A percentile compares a stretch with the other conserved stretches of the same genome.
Evolutionary conservation across 2,888 invertebrate species (phyloP).

Genomic region (Nomada hirtipes): DNA sequence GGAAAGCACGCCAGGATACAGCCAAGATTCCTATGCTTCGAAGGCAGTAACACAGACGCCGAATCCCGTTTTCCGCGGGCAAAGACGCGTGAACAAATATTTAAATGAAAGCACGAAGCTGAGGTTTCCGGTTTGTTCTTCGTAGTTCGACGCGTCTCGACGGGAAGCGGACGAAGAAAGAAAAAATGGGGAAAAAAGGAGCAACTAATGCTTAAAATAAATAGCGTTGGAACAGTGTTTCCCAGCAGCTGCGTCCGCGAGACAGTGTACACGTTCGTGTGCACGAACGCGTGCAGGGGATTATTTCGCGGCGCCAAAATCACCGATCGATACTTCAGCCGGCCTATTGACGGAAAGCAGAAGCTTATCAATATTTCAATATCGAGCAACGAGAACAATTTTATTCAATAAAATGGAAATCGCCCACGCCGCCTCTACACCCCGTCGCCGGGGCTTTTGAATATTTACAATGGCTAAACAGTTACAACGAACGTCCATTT

Average conservation of each 20-base stretch:
- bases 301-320: constrained; percentile 36
- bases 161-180: neutral
- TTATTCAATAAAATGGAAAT: constrained; percentile 63
- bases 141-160: constrained; percentile 29
- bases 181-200: neutral
- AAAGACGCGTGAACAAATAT: constrained; percentile 76
- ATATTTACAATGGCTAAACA: constrained; percentile 56
- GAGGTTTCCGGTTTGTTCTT: constrained; percentile 42
- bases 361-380: constrained; percentile 62
- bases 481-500: constrained; percentile 46
- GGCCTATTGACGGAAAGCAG: constrained; percentile 51
- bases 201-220: constrained; percentile 33
- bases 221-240: neutral
- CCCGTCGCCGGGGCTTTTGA: constrained; percentile 36
- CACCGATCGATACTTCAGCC: constrained; percentile 27
- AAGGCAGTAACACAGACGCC: constrained; percentile 39
- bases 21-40: constrained; percentile 27
- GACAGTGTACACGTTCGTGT: neutral
- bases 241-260: neutral
- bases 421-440: neutral
- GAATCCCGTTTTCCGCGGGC: constrained; percentile 53
- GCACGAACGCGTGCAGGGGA: constrained; percentile 9
- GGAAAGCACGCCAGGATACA: constrained; percentile 33
- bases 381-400: constrained; percentile 57
- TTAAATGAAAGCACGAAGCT: constrained; percentile 67